Base-by-base conservation (phyloP, 35 echinoderm and acorn worm genomes). In the Stichopus chloronotus region DNA sequence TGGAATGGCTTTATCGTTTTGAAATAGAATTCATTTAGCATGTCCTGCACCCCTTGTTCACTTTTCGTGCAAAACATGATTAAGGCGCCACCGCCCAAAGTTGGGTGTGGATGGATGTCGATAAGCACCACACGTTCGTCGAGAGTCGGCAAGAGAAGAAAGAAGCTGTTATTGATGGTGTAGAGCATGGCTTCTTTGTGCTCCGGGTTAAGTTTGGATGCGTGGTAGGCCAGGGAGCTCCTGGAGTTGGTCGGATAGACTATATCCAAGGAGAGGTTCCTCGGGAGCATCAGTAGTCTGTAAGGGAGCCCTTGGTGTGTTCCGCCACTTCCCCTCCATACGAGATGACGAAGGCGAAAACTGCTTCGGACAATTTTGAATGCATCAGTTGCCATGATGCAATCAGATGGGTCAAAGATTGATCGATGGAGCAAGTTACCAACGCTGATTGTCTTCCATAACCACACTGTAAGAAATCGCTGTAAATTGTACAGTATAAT, bases 11-110 rank as follows among this genome's bases (percentile, higher is more conserved):
- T 43, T 13, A 88, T 88, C 24, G 61, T 88, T 69, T 61, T 88
- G 57, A 30, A 12, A 19, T 88, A 88, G 57, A 88, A 88, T 61
- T 88, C 86, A 69, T 88, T n/a, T 57, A 88, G 61, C 86, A 88
- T 88, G 20, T 88, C 58, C 58, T 88, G 86, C 7, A 88, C 25
- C 6, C 86, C 57, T 30, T 23, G 13, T n/a, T 24, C 57, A 14
- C 20, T 88, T 13, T 14, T 63, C 9, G 57, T 10, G 86, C 58
- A 88, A 22, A 88, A 88, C 53, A 88, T n/a, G 86, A 88, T 88
- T 12, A 88, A 5, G 9, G 86, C 86, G 58, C 86, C 86, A 69
- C 86, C 13, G 61, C 58, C 86, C 9, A 88, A 88, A 63, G n/a
- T 10, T 12, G 16, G 16, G 43, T 88, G 57, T 69, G 86, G 61